Conservation (phyloP, 2,113 vertebrate genomes). For the Petaurus breviceps region DNA sequence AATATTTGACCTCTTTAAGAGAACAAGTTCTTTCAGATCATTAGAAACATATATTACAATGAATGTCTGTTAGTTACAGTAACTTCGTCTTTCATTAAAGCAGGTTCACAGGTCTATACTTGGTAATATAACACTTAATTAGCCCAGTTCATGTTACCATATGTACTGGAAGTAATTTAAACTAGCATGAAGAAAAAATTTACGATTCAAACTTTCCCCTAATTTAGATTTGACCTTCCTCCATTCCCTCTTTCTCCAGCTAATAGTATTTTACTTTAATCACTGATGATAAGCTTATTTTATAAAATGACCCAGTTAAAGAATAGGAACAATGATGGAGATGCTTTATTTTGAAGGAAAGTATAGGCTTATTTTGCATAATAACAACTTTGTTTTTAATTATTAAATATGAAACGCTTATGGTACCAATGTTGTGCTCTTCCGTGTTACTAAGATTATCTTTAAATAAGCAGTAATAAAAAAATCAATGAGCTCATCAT, state of each 20-base stretch:
- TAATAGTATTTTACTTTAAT: slow-evolving; percentile 29
- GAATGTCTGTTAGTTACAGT: neutral
- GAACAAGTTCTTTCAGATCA: slow-evolving; percentile 19
- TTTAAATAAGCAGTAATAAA: slow-evolving; percentile 50
- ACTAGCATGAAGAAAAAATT: slow-evolving; percentile 32
- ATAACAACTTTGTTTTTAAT: slow-evolving; percentile 40
- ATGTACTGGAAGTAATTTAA: slow-evolving; percentile 39
- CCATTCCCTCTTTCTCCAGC: slow-evolving; percentile 19
- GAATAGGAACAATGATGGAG: neutral
- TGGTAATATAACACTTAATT: slow-evolving; percentile 14
- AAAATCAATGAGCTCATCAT: neutral
- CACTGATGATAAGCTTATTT: slow-evolving; percentile 24
- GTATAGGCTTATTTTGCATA: slow-evolving; percentile 23
- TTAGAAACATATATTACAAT: slow-evolving; percentile 36
- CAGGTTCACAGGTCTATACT: neutral
- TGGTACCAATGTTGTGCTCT: slow-evolving; percentile 1
- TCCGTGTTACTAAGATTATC: slow-evolving; percentile 34
- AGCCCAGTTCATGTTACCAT: slow-evolving; percentile 32
- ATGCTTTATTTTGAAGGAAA: slow-evolving; percentile 56
- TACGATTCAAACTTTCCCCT: neutral
- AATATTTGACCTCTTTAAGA: slow-evolving; percentile 28
- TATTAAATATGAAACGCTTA: slow-evolving; percentile 24
- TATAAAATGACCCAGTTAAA: slow-evolving; percentile 37
- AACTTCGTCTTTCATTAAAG: slow-evolving; percentile 45
- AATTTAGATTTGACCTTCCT: neutral